A percentile compares a stretch with the other conserved stretches of the same genome.
Evolutionary conservation across 1,140 invertebrate genomes (phyloP).

Genomic region (Philopotamus ludificatus): DNA sequence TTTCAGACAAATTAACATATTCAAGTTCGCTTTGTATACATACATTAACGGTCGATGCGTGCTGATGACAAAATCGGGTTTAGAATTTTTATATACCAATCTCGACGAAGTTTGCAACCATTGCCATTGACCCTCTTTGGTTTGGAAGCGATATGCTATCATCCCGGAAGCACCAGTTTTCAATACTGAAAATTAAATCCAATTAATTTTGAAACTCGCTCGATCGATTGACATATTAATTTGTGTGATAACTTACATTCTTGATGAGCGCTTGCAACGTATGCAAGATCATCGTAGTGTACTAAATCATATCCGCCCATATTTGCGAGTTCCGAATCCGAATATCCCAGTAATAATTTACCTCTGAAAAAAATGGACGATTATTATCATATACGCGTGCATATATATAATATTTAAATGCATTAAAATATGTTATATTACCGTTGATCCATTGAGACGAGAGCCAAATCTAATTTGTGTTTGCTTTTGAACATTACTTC

Average conservation of each 20-base stretch:
- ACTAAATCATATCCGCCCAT: slow-evolving; percentile 96
- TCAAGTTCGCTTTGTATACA: slow-evolving; percentile 46
- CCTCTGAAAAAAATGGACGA: slow-evolving; percentile 64
- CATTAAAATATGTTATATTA: slow-evolving; percentile 45
- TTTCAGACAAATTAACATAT: background rate
- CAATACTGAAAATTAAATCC: slow-evolving; percentile 69
- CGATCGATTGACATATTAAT: background rate
- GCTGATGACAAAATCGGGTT: slow-evolving; percentile 97
- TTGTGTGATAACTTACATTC: slow-evolving; percentile 77
- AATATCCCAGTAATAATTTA: slow-evolving; percentile 91
- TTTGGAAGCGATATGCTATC: slow-evolving; percentile 95
- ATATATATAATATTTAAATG: background rate
- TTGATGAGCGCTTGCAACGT: slow-evolving; percentile 97
- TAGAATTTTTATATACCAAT: slow-evolving; percentile 98
- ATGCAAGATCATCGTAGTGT: slow-evolving; percentile 94
- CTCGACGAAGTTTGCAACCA: slow-evolving; percentile 97
- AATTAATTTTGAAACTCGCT: background rate
- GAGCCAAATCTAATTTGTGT: slow-evolving; percentile 93
- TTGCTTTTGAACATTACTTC: slow-evolving; percentile 99
- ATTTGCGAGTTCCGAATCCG: slow-evolving; percentile 86
- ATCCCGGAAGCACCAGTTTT: slow-evolving; percentile 98
- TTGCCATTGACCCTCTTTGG: slow-evolving; percentile 92
- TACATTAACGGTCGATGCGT: slow-evolving; percentile 97
- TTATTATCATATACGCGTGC: background rate
- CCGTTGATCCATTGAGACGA: slow-evolving; percentile 97